Evolutionary conservation across 2,113 vertebrate species (phyloP), one percentile per base, ranked within the genome.

Genomic region (Oreamnos americanus): DNA sequence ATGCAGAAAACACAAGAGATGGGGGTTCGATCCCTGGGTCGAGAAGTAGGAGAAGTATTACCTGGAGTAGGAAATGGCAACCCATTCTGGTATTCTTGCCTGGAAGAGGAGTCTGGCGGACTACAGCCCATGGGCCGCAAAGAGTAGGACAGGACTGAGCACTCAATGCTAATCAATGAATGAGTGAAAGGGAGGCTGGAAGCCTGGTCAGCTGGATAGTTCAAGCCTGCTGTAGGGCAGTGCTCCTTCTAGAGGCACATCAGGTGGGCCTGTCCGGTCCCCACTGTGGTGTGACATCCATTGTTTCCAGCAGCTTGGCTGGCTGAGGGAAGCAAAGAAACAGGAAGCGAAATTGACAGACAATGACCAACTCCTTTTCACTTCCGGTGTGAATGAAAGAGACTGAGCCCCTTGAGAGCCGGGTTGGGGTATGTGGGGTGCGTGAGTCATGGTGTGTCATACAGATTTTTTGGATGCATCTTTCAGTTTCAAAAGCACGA

Each of bases 341-440:
- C 90, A 90, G 90, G 97, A 97, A 92, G 81, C 67, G 85, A 90
- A 90, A 28, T n/a, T n/a, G 97, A 78, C 91, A 51, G 74, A 28
- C 39, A 5, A 39, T 57, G 90, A 78, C 71, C 94, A 53, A 74
- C 30, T 19, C 58, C 12, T 45, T 91, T 95, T 91, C 71, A 16
- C 30, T 78, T 83, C 36, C 0, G 49, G 49, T 78, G 71, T 87
- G 51, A 92, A 82, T 47, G 36, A 94, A 28, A 87, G 49, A 79
- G 33, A 39, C 60, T 2, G 49, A 96, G 74, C 57, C 85, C 74
- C 62, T 6, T n/a, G 21, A 14, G 55, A 2, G 3, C 28, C 1
- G 17, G 26, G 74, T 10, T 0, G 45, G 6, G 33, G 21, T 5
- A 2, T 2, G 28, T 15, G 21, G 6, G 28, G 30, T 17, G 17